Percentiles rank a stretch among this genome's conserved stretches.
These are phyloP conservation scores for Silurus meridionalis DNA, from an alignment of 2,113 vertebrate species.

Conservation along the genomic window DNA sequence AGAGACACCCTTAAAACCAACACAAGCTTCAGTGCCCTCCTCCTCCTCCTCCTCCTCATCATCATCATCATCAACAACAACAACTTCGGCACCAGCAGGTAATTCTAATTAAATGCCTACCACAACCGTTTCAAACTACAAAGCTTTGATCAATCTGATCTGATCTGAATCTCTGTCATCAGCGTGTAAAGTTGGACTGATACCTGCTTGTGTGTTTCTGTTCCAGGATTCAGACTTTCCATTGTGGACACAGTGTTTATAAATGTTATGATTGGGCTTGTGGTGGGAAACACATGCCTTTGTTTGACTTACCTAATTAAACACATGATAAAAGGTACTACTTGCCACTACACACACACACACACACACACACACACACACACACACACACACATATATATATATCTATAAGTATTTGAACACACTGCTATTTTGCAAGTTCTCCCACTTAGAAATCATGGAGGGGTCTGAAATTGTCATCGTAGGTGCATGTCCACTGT, in stretches of 20 bases:
- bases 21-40: background rate
- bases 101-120: background rate
- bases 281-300: conserved; percentile 47
- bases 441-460: too few relatives aligned
- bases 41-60: background rate
- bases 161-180: background rate
- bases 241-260: background rate
- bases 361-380: background rate
- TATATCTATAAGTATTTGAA: too few relatives aligned
- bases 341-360: background rate
- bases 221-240: background rate
- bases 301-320: background rate
- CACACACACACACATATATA: background rate
- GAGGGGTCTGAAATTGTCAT: too few relatives aligned
- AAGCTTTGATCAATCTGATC: background rate
- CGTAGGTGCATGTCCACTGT: too few relatives aligned
- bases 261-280: conserved; percentile 40
- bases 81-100: background rate
- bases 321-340: background rate
- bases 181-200: background rate
- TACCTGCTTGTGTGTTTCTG: background rate
- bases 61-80: background rate
- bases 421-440: too few relatives aligned
- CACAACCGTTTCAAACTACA: background rate
- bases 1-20: background rate